A percentile compares a stretch with the other conserved stretches of the same genome.
These are phyloP conservation scores for Hanleya hanleyi DNA, from an alignment of 2,888 invertebrate species.

Conservation along the genomic window DNA sequence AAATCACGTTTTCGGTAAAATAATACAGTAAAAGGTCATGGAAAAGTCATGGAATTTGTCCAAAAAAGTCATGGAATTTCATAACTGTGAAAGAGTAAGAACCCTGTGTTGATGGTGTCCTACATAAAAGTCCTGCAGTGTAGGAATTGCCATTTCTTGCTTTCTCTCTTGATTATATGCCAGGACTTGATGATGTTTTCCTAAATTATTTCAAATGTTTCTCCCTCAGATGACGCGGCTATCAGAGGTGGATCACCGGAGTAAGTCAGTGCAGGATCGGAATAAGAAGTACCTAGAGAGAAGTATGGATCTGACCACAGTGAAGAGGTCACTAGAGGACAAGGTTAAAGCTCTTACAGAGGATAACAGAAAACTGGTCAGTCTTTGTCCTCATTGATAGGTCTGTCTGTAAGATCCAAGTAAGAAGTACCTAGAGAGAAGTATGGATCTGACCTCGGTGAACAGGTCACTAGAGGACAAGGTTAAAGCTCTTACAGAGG, in stretches of 20 bases:
- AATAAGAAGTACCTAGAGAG: conserved; percentile 67
- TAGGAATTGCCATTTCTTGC: no score
- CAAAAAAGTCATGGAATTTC: no score
- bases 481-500: conserved; percentile 52
- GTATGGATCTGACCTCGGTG: conserved; percentile 60
- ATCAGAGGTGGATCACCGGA: conserved; percentile 60
- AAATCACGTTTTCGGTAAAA: no score
- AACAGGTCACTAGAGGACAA: conserved; percentile 61
- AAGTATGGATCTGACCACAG: conserved; percentile 63
- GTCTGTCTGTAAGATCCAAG: conserved; percentile 66
- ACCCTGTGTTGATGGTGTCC: no score
- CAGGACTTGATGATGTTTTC: no score
- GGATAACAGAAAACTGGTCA: conserved; percentile 61
- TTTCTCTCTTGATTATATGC: no score
- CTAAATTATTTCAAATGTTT: no score
- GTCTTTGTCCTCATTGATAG: no score
- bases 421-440: conserved; percentile 66
- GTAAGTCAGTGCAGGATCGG: conserved; percentile 63
- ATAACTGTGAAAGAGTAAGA: no score
- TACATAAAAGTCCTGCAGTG: no score
- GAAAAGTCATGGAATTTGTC: no score
- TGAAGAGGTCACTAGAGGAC: conserved; percentile 59
- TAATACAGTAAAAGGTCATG: no score
- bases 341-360: conserved; percentile 53
- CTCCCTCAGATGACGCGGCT: conserved; percentile 55